These are phyloP conservation scores for Rhodeus uyekii DNA, from an alignment of 2,797 vertebrate genomes.

Conservation along the genomic window DNA sequence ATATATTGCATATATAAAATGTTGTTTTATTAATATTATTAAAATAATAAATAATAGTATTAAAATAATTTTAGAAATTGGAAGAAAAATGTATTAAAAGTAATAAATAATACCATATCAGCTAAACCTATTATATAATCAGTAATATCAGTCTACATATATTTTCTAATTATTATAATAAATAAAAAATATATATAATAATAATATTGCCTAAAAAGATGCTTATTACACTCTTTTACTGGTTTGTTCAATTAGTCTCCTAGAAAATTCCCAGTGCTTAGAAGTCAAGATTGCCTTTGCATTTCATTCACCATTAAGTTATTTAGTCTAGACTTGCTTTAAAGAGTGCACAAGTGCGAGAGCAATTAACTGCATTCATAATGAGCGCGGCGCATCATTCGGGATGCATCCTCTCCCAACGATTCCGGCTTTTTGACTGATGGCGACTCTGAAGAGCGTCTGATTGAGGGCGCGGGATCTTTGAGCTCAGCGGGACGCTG, in stretches of 20 bases:
- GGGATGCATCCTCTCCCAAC: conserved; percentile 18
- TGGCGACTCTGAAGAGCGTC: conserved; percentile 30
- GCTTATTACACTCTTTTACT: neutral
- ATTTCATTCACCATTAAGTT: neutral
- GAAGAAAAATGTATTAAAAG: neutral
- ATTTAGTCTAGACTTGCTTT: conserved; percentile 14
- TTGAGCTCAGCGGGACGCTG: neutral
- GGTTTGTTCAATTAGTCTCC: neutral
- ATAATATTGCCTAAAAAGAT: neutral
- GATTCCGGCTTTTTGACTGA: conserved; percentile 45
- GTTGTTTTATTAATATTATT: neutral
- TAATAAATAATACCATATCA: neutral
- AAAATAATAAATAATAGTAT: neutral
- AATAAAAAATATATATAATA: neutral
- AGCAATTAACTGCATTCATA: neutral
- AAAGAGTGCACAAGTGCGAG: neutral
- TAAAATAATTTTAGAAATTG: neutral
- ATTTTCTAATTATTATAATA: neutral
- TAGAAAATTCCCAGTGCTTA: neutral
- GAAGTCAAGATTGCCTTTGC: neutral
- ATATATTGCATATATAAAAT: neutral
- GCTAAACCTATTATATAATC: neutral
- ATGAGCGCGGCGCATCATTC: no score
- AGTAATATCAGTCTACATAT: neutral
- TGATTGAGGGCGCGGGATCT: conserved; percentile 20